A percentile compares a stretch with the other conserved stretches of the same genome.
Conservation (phyloP, 2,888 invertebrate genomes). For the Caenorhabditis parvicauda region DNA sequence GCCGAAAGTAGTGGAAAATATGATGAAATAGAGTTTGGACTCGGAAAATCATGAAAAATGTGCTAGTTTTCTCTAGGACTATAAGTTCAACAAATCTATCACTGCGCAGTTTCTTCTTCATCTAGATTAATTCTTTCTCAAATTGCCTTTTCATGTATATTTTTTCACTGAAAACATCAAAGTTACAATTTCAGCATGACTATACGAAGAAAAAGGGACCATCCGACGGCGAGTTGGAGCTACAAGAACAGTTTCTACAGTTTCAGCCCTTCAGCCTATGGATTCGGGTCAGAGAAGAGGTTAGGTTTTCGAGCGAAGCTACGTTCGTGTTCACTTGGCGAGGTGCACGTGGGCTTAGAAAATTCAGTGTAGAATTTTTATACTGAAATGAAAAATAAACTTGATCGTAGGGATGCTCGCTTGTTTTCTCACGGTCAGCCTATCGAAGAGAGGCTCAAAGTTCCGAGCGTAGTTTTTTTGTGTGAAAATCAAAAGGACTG, state of each 20-base stretch:
- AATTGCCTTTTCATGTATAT: too few species aligned
- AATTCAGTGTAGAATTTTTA: background rate
- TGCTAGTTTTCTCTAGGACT: too few species aligned
- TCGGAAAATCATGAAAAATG: too few species aligned
- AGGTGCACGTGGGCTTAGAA: too few species aligned
- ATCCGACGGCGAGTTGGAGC: conserved; percentile 30
- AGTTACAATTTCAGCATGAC: conserved; percentile 30
- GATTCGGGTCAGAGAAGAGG: conserved; percentile 7
- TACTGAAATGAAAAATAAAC: background rate
- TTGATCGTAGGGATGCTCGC: background rate
- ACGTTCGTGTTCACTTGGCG: too few species aligned
- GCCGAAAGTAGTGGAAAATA: too few species aligned
- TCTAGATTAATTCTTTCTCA: too few species aligned
- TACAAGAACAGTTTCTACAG: conserved; percentile 33
- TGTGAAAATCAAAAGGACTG: background rate
- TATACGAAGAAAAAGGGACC: conserved; percentile 29
- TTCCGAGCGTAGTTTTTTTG: background rate
- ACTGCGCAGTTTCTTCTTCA: too few species aligned
- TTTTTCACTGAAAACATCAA: too few species aligned
- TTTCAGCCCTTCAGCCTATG: conserved; percentile 31
- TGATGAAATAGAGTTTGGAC: too few species aligned
- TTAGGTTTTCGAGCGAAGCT: too few species aligned
- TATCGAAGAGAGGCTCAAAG: background rate
- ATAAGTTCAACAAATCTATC: too few species aligned
- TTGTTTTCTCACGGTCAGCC: background rate